A percentile compares a stretch with the other conserved stretches of the same genome.
phyloP scores from a whole-genome alignment of 2,888 invertebrate genomes.

The Ariolimax columbianus region DNA sequence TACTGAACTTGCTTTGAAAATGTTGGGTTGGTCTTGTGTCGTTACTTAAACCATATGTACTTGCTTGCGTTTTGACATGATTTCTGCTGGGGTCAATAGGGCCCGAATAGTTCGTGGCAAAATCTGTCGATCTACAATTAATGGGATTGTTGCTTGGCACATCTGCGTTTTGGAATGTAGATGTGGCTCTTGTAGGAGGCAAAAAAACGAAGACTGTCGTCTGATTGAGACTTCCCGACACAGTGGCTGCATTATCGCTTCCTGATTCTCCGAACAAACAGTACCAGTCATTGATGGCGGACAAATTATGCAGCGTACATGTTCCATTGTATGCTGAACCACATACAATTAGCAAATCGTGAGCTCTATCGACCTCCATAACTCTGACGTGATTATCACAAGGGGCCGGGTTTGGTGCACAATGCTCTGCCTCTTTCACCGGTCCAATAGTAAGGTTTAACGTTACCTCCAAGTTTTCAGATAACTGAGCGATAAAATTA shows the following conservation, averaged over 20 bases:
- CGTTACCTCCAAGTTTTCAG: not conserved
- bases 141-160: too few species aligned
- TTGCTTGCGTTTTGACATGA: not conserved
- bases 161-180: not conserved
- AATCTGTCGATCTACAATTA: not conserved
- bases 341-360: conserved; percentile 39
- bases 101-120: not conserved
- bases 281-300: not conserved
- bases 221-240: not conserved
- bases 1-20: not conserved
- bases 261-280: not conserved
- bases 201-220: conserved; percentile 3
- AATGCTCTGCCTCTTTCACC: not conserved
- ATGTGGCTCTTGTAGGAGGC: not conserved
- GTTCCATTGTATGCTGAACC: conserved; percentile 35
- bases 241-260: not conserved
- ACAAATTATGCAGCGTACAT: conserved; percentile 36
- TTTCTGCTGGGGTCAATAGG: not conserved
- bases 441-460: conserved; percentile 24
- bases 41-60: not conserved
- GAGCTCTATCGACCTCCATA: conserved; percentile 34
- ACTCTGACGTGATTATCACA: conserved; percentile 34
- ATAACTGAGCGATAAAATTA: conserved; percentile 34
- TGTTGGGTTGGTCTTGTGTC: not conserved
- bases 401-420: conserved; percentile 17